These are phyloP conservation scores for Orycteropus afer DNA, from an alignment of 2,113 vertebrate genomes.

Conservation along the genomic window DNA sequence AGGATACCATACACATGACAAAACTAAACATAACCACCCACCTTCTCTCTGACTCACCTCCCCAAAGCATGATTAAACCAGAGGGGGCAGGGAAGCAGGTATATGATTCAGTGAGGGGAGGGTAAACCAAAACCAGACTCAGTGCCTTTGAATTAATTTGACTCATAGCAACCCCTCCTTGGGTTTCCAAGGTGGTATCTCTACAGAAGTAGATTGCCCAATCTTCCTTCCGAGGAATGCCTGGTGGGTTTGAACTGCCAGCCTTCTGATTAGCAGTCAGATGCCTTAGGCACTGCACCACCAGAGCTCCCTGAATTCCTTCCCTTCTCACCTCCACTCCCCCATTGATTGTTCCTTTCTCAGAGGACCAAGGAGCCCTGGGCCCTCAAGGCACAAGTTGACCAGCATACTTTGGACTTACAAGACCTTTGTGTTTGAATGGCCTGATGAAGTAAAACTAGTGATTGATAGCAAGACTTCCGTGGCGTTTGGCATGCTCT, in stretches of 20 bases:
- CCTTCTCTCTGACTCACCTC: conserved; percentile 53
- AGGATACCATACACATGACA: background rate
- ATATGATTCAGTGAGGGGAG: background rate
- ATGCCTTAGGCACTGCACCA: no score
- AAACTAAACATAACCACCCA: background rate
- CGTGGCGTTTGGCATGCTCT: background rate
- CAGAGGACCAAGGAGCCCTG: background rate
- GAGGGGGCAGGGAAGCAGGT: background rate
- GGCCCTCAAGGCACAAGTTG: background rate
- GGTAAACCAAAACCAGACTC: no score
- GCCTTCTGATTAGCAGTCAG: no score
- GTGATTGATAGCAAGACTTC: background rate
- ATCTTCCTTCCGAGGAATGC: no score
- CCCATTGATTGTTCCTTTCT: background rate
- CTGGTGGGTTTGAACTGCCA: no score
- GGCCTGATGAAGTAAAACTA: background rate
- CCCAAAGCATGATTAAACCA: background rate
- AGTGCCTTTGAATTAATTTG: no score
- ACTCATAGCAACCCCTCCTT: no score
- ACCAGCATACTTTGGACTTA: background rate
- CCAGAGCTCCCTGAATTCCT: background rate
- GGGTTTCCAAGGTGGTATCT: no score
- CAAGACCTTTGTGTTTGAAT: background rate
- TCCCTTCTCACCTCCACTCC: background rate
- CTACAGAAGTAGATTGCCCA: no score